Conservation (phyloP, 2,888 invertebrate genomes). For the Nowickia ferox region DNA sequence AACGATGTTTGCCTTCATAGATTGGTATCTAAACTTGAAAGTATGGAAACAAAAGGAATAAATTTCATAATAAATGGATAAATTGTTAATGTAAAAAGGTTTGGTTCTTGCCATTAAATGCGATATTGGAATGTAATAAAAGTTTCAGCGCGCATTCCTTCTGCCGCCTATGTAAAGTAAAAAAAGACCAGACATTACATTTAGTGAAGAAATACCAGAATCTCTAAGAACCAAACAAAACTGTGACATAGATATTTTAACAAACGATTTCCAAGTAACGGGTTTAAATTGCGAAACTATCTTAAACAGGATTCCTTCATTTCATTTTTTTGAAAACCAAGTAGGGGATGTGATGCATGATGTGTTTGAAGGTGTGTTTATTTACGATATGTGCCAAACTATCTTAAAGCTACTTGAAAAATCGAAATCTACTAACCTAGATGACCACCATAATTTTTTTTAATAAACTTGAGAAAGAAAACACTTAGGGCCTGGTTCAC, state of each 20-base stretch:
- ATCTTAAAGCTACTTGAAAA: slow-evolving; percentile 3
- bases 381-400: slow-evolving; percentile 8
- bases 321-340: slow-evolving; percentile 12
- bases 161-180: slow-evolving; percentile 22
- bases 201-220: not conserved
- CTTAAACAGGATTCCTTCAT: slow-evolving; percentile 11
- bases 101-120: no score
- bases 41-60: no score
- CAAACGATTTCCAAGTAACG: not conserved
- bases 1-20: no score
- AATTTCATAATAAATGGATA: no score
- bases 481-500: no score
- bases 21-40: no score
- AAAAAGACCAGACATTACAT: not conserved
- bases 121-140: slow-evolving; percentile 25
- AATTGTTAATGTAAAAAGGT: no score
- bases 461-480: slow-evolving; percentile 32
- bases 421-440: not conserved
- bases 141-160: no score
- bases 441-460: slow-evolving; percentile 4
- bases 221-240: slow-evolving; percentile 15
- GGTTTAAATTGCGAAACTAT: slow-evolving; percentile 11
- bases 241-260: not conserved
- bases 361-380: slow-evolving; percentile 18
- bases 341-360: slow-evolving; percentile 17